Base-by-base conservation (phyloP, 2,888 invertebrate species). In the Mimachlamys varia region DNA sequence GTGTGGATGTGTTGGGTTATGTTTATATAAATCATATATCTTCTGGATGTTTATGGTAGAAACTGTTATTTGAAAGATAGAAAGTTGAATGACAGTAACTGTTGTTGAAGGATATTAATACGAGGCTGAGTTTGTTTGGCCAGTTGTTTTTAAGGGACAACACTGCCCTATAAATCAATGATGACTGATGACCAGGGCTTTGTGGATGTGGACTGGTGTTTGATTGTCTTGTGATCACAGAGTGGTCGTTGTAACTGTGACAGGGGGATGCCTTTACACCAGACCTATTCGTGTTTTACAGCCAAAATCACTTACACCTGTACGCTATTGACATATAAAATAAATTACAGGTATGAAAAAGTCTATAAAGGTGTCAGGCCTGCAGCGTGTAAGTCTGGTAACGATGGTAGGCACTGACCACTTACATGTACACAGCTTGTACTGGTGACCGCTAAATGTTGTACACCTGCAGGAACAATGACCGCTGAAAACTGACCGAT, bases 281-380 rank as follows among this genome's bases (percentile, higher is more conserved):
- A 76, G 33, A 5, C 27, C 76, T 76, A 76, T 76, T 76, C 76
- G 33, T 49, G 38, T 89, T 89, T 87, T 89, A 89, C 89, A 89
- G 76, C 89, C 44, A 50, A 87, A 89, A 87, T 44, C 89, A 76
- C 76, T 87, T 89, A 89, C 87, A 89, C 87, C 76, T 49, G 76
- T 44, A 89, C 76, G 49, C 50, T 87, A 89, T 89, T 89, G 89
- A 89, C 89, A 89, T 89, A 89, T 89, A 89, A 89, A 89, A 89
- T 89, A 89, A 87, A 89, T 89, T 89, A 87, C 89, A 87, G 87
- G 76, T 89, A 89, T 87, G 50, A 76, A 50, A 44, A 49, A 89
- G 33, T 27, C 49, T 33, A 89, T 89, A 87, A 89, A 89, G 13
- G 76, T 89, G 89, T 89, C 89, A 89, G 87, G 38, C 87, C 87